These are phyloP conservation scores for Haemorhous mexicanus DNA, from an alignment of 2,113 vertebrate genomes.

Conservation along the genomic window DNA sequence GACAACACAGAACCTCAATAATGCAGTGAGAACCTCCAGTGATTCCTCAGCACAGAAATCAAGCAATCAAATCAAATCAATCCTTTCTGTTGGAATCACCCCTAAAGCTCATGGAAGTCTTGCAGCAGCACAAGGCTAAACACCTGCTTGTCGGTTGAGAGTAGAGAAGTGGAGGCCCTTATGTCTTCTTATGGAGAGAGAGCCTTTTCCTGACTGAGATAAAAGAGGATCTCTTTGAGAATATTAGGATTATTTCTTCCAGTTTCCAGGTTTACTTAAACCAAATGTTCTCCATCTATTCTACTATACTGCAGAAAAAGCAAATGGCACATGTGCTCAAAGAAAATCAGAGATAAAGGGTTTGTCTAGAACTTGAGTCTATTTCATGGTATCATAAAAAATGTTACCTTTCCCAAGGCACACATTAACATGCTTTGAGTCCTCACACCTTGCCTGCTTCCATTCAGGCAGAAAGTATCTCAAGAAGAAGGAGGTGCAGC, in stretches of 20 bases:
- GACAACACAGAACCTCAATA: background rate
- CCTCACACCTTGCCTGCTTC: background rate
- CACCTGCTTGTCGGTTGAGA: background rate
- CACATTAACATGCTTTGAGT: background rate
- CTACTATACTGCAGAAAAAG: background rate
- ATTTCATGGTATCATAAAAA: background rate
- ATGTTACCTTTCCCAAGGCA: background rate
- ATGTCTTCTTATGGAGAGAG: background rate
- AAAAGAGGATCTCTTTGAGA: background rate
- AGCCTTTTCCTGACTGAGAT: background rate
- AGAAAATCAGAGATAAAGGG: background rate
- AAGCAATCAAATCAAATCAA: too few relatives aligned
- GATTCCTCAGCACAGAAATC: background rate
- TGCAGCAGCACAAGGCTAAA: background rate
- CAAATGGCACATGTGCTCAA: background rate
- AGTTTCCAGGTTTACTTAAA: background rate
- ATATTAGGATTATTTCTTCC: background rate
- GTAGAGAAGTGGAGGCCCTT: background rate
- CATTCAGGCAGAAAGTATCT: background rate
- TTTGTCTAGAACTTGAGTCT: background rate
- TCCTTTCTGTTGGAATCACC: background rate
- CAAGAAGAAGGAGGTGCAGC: background rate
- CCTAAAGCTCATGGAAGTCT: background rate
- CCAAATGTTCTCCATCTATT: background rate
- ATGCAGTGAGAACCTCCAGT: background rate